These are phyloP conservation scores for Ametastegia equiseti DNA, from an alignment of 2,888 invertebrate species.

Conservation along the genomic window DNA sequence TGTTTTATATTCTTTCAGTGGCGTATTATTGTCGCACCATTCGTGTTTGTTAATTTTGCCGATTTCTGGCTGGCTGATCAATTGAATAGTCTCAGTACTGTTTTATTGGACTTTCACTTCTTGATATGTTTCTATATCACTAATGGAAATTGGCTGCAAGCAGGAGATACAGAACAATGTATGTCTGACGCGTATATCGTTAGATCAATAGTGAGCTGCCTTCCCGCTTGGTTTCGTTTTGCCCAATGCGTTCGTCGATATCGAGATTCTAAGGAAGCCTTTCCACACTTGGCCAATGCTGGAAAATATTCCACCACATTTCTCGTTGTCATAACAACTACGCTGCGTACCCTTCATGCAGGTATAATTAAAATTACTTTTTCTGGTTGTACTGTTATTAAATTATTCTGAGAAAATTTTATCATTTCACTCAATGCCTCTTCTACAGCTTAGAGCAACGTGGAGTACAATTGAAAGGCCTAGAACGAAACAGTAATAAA, in stretches of 20 bases:
- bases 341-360: slow-evolving; percentile 82
- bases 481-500: too few species aligned
- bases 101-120: slow-evolving; percentile 96
- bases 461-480: too few species aligned
- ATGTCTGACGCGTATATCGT: slow-evolving; percentile 86
- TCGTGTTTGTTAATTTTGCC: slow-evolving; percentile 95
- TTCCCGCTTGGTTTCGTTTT: slow-evolving; percentile 99
- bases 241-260: slow-evolving; percentile 98
- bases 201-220: slow-evolving; percentile 90
- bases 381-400: too few species aligned
- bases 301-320: slow-evolving; percentile 99
- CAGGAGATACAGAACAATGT: slow-evolving; percentile 82
- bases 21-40: slow-evolving; percentile 92
- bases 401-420: not conserved
- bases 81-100: slow-evolving; percentile 93
- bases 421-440: not conserved
- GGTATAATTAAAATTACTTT: slow-evolving; percentile 74
- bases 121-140: slow-evolving; percentile 94
- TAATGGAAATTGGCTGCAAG: slow-evolving; percentile 85
- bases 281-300: slow-evolving; percentile 98
- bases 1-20: slow-evolving; percentile 78
- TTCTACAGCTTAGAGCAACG: not conserved
- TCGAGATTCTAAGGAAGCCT: slow-evolving; percentile 93
- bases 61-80: slow-evolving; percentile 99
- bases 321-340: slow-evolving; percentile 92